Evolutionary conservation across 2,797 vertebrate species (phyloP), one percentile per base, ranked within the genome.

Genomic region (Channallabes apus): DNA sequence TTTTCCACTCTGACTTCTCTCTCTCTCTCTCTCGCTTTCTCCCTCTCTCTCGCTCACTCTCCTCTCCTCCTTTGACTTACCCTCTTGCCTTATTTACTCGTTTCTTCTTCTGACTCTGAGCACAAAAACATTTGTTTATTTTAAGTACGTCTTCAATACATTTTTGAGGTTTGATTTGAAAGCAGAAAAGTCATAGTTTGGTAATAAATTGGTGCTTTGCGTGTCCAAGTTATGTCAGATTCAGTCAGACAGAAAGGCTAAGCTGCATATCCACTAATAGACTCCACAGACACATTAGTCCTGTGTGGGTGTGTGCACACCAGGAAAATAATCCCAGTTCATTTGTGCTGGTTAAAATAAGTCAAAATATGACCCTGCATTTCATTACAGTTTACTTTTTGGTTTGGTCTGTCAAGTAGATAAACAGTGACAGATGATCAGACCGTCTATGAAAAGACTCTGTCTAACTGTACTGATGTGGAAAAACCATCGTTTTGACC

Each of bases 231-330:
- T 76, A 38, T 77, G 54, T 59, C 8, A 22, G 73, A 20, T 67
- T 38, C 38, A 4, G 38, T 38, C 38, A 6, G 72, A 83, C 80
- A 85, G 29, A 75, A 75, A 82, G 69, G 15, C 71, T 51, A n/a
- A 22, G 27, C 81, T 84, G 20, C 68, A 80, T 72, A 83, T 73
- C 64, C 58, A 77, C 58, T 80, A 83, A 87, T 83, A 62, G 69
- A 62, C 32, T 6, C 69, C 51, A 24, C 14, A 38, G 35, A 71
- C 17, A 20, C 24, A 61, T 59, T 35, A 35, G 51, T 62, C 32
- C 20, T 15, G 3, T 46, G 46, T 46, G 20, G 32, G 27, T 38
- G 59, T 59, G 32, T 78, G 54, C 12, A 51, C 38, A 22, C 41
- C 38, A 64, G 17, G 65, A 46, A 29, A 32, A 2, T 8, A 2